These are phyloP conservation scores for Zapornia atra DNA, from an alignment of 2,113 vertebrate genomes.

Conservation along the genomic window DNA sequence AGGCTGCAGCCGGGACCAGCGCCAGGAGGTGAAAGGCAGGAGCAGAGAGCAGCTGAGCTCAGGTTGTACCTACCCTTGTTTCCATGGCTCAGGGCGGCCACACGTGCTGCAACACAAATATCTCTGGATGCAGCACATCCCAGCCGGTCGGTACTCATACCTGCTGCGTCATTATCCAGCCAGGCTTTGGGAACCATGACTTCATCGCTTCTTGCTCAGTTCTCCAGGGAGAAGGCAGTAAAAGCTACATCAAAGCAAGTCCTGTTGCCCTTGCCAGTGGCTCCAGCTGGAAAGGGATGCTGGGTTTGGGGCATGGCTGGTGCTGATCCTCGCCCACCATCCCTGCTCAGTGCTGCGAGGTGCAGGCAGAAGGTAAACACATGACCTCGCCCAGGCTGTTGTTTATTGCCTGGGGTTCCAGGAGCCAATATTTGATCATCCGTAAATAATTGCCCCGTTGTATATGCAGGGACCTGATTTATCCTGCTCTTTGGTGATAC, in stretches of 20 bases:
- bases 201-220: neutral
- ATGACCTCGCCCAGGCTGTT: neutral
- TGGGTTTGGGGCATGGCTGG: neutral
- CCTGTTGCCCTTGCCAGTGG: neutral
- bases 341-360: neutral
- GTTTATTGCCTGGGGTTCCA: neutral
- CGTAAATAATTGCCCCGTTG: neutral
- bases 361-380: neutral
- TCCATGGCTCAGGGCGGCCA: neutral
- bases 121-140: neutral
- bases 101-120: neutral
- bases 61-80: neutral
- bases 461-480: slow-evolving; percentile 14
- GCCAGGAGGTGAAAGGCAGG: neutral
- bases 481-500: neutral
- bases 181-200: neutral
- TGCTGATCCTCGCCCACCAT: neutral
- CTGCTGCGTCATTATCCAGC: neutral
- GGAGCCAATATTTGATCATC: slow-evolving; percentile 25
- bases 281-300: neutral
- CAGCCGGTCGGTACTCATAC: rapidly evolving
- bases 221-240: neutral
- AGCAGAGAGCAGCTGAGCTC: neutral
- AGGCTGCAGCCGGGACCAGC: neutral
- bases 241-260: neutral